phyloP scores from a whole-genome alignment of 2,888 invertebrate species.

The Tetheella fluctuosa region DNA sequence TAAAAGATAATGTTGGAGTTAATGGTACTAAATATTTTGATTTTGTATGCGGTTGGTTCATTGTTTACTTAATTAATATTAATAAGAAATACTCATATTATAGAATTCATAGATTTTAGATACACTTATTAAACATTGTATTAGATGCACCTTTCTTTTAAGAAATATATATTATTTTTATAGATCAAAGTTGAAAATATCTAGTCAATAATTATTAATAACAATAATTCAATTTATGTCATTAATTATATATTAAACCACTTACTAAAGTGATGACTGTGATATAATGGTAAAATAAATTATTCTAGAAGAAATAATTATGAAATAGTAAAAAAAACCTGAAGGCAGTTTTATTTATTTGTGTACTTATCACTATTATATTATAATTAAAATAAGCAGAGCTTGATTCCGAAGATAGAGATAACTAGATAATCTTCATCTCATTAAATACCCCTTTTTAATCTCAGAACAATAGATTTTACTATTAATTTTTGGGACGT shows the following conservation, averaged over 20 bases:
- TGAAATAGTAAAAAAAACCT: constrained; percentile 69
- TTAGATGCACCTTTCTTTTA: constrained; percentile 3
- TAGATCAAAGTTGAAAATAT: constrained; percentile 14
- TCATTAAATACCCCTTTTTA: too few relatives aligned
- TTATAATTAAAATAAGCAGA: too few relatives aligned
- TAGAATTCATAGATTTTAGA: constrained; percentile 3
- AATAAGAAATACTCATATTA: constrained; percentile 7
- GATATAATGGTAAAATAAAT: constrained; percentile 78
- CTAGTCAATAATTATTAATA: constrained; percentile 34
- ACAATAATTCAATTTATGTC: constrained; percentile 49
- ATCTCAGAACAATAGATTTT: too few relatives aligned
- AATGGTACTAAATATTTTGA: constrained; percentile 2
- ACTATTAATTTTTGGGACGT: too few relatives aligned
- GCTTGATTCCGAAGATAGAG: too few relatives aligned
- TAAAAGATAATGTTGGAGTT: not conserved
- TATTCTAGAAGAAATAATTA: constrained; percentile 63
- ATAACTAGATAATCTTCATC: too few relatives aligned
- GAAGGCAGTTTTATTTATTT: constrained; percentile 40
- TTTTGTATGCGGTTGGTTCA: not conserved
- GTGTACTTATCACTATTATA: constrained; percentile 22
- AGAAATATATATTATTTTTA: not conserved
- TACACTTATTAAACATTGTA: not conserved
- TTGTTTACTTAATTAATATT: not conserved
- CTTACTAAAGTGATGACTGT: constrained; percentile 83
- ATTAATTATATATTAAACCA: constrained; percentile 66